phyloP scores from a whole-genome alignment of 1,140 invertebrate species.

The Dermatophagoides farinae region DNA sequence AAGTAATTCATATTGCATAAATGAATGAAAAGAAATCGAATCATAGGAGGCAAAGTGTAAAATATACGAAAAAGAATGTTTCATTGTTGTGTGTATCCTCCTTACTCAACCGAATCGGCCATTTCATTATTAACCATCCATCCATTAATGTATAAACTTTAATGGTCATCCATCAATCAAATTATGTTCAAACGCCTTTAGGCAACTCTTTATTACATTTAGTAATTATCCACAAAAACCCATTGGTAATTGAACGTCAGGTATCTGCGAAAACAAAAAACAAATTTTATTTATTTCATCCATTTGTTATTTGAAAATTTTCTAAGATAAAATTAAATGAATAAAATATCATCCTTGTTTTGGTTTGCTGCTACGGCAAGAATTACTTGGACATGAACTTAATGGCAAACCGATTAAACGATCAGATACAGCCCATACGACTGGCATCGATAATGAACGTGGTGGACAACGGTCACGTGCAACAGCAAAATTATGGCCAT shows the following conservation, averaged over 20 bases:
- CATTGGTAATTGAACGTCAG: neutral
- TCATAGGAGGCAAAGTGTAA: no score
- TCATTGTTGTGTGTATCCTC: no score
- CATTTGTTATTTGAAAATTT: neutral
- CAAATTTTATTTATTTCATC: neutral
- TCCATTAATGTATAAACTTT: neutral
- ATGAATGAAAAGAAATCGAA: no score
- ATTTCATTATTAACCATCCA: no score
- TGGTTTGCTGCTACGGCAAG: neutral
- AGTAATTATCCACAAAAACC: no score
- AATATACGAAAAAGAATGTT: no score
- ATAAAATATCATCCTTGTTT: neutral
- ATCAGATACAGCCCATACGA: neutral
- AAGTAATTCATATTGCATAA: no score
- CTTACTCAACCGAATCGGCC: no score
- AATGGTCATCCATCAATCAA: neutral
- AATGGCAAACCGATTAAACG: neutral
- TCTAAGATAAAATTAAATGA: neutral
- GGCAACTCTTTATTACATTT: no score
- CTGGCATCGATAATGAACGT: neutral
- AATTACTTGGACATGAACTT: neutral
- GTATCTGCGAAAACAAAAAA: neutral
- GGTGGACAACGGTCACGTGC: neutral
- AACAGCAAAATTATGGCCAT: neutral
- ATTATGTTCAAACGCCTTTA: neutral